Base-by-base conservation (phyloP, 2,888 invertebrate species). In the Laspeyria flexula region DNA sequence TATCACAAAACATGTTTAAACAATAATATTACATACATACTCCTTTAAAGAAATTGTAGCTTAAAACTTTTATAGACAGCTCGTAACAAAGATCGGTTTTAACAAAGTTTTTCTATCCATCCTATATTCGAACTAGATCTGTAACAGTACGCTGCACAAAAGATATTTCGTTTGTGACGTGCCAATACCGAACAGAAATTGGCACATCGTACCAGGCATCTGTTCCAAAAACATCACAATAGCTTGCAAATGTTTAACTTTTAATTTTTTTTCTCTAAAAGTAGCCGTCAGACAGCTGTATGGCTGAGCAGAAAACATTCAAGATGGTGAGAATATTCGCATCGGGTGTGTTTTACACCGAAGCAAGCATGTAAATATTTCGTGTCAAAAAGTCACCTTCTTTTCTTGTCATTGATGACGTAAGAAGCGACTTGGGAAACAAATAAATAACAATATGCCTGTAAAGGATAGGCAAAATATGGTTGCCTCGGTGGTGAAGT, bases 301-400 rank as follows among this genome's bases (percentile, higher is more conserved):
- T 58, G 58, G 58, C 52, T 62, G 58, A 58, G 48, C 49, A 57
- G 57, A 60, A 51, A 62, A 56, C 60, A 73, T 68, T 71, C 63
- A 60, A 71, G 71, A 71, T 65, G 65, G 52, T 51, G 59, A 13
- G 55, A 65, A 64, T 71, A 70, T 67, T 67, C 54, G 42, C 43
- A 39, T 6, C n/a, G 25, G 38, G 5, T 6, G 11, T 10, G 2
- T 42, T 0, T 70, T 29, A 69, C 65, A 75, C 69, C 47, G 60
- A 2, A 18, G 3, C n/a, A n/a, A n/a, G n/a, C n/a, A n/a, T 21
- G 55, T 49, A 45, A 41, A 10, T 21, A n/a, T 23, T 2, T 3
- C 7, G n/a, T 7, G 3, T 2, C 12, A n/a, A 9, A 9, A 7
- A 25, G 25, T 6, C 5, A 3, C 2, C 3, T 3, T 18, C 18